Conservation (phyloP, 2,888 invertebrate species). For the Volucella inanis region DNA sequence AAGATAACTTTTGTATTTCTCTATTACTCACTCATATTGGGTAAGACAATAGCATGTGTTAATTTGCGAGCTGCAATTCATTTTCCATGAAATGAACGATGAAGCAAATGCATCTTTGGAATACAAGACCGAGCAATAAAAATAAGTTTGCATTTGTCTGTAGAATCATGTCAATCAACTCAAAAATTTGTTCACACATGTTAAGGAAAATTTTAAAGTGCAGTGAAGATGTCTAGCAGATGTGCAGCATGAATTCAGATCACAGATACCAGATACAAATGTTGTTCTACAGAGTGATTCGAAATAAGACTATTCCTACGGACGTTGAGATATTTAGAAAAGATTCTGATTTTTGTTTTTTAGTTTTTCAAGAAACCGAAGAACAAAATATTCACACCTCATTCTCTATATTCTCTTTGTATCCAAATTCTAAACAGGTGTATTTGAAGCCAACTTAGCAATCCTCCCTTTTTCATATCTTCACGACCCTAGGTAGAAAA, state of each 20-base stretch:
- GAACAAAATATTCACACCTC: conserved; percentile 6
- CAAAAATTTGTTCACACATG: conserved; percentile 40
- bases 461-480: conserved; percentile 1
- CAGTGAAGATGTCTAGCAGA: conserved; percentile 20
- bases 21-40: conserved; percentile 46
- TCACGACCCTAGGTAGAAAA: conserved; percentile 12
- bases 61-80: conserved; percentile 73
- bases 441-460: conserved; percentile 25
- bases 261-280: conserved; percentile 2
- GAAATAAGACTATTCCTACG: background rate
- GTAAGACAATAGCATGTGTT: conserved; percentile 74
- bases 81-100: conserved; percentile 73
- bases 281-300: background rate
- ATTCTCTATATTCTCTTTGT: conserved; percentile 12
- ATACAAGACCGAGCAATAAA: conserved; percentile 45
- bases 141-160: conserved; percentile 58
- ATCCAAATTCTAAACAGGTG: conserved; percentile 62
- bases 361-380: too few species aligned
- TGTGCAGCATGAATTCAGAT: conserved; percentile 16
- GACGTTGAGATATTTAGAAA: background rate
- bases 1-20: conserved; percentile 55
- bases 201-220: background rate
- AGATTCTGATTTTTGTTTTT: background rate
- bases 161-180: conserved; percentile 68
- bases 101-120: conserved; percentile 40